phyloP scores from a whole-genome alignment of 2,797 vertebrate species.

The Pipistrellus pygmaeus region DNA sequence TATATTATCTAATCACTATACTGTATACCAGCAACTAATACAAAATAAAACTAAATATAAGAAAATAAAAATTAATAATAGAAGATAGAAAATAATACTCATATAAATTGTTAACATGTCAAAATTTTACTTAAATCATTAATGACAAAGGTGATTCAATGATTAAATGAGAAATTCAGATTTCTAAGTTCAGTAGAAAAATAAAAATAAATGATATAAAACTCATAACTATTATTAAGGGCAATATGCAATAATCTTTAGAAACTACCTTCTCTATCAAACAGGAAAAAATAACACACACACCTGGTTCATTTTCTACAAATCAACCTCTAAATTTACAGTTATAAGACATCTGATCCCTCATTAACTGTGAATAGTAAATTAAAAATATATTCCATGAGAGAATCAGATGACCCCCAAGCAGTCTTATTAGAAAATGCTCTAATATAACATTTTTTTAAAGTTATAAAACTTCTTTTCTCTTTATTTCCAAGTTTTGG shows the following conservation, averaged over 20 bases:
- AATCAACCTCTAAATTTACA: not conserved
- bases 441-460: not conserved
- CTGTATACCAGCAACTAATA: not conserved
- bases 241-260: slow-evolving; percentile 24
- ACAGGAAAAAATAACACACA: not conserved
- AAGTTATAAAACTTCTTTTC: not conserved
- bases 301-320: not conserved
- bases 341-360: not conserved
- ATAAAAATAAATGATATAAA: slow-evolving; percentile 38
- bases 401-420: not conserved
- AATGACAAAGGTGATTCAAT: not conserved
- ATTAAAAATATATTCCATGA: slow-evolving; percentile 23
- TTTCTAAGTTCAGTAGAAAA: slow-evolving; percentile 52
- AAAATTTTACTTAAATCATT: slow-evolving; percentile 37
- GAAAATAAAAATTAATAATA: not conserved
- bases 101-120: not conserved
- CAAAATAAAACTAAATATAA: not conserved
- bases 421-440: not conserved
- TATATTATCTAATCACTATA: not conserved
- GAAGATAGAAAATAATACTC: not conserved
- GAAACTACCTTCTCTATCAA: slow-evolving; percentile 7
- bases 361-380: slow-evolving; percentile 28
- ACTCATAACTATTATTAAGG: not conserved
- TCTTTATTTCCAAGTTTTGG: not conserved
- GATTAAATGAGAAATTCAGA: slow-evolving; percentile 37